Base-by-base conservation (phyloP, 2,113 vertebrate genomes). In the Pardalotus punctatus region DNA sequence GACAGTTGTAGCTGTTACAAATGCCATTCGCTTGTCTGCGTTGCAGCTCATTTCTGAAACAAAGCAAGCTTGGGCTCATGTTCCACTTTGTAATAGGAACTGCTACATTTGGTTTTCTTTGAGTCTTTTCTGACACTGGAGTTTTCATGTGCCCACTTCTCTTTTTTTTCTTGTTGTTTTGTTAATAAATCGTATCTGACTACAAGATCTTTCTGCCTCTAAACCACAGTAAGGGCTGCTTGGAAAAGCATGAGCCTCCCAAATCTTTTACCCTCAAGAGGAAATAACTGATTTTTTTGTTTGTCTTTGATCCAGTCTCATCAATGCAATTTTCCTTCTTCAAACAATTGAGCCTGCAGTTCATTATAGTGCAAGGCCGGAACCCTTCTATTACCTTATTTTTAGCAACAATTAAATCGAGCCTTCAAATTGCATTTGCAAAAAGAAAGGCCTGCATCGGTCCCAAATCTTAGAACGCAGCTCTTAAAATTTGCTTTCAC, bases 271-370 rank as follows among this genome's bases (percentile, higher is more conserved):
- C 67, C 67, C 83, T 91, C 42, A 19, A 80, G 73, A 93, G 92
- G 90, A 95, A 93, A 80, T 90, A 91, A 65, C 64, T 90, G 85
- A 86, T 76, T 91, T 94, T 93, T n/a, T 93, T 12, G 0, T 94
- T 95, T 57, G 79, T 62, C 79, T 96, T 97, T 95, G 95, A 82
- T 95, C 64, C 17, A 3, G 27, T 90, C 56, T 95, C 91, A 87
- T 96, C 91, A 77, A 27, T 93, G 84, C 74, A 80, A 71, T 95
- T 96, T 88, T 85, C 76, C 66, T 91, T 79, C 84, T 80, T 96
- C 84, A 91, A 93, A 88, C 85, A 95, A n/a, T 77, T 70, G 74
- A 93, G 85, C 66, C 90, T 96, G 87, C 60, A 91, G 70, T 94
- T 95, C 92, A 88, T 94, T 95, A 95, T 35, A 81, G 47, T 28